Percentiles rank a stretch among this genome's conserved stretches.
phyloP scores from a whole-genome alignment of 2,113 vertebrate species.

The Oryzias woworae region DNA sequence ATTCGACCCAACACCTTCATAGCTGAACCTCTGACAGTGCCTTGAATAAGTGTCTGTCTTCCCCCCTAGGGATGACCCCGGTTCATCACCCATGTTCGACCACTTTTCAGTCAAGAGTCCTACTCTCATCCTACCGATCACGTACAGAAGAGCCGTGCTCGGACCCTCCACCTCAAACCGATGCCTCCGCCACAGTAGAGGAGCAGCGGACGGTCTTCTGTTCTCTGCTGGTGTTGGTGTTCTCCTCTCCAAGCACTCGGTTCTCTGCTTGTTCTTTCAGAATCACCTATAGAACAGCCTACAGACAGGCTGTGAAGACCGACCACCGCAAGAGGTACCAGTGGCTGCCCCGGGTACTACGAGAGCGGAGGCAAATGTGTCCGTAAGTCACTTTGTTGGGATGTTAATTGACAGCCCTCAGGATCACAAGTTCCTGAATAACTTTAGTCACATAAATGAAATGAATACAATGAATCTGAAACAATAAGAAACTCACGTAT shows the following conservation, averaged over 20 bases:
- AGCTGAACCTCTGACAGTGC: background rate
- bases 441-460: too few relatives aligned
- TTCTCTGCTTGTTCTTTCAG: constrained; percentile 62
- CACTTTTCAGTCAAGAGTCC: constrained; percentile 85
- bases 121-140: constrained; percentile 83
- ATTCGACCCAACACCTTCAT: too few relatives aligned
- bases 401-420: background rate
- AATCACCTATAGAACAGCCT: constrained; percentile 88
- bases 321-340: constrained; percentile 84
- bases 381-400: constrained; percentile 81
- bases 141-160: constrained; percentile 78
- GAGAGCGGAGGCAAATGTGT: constrained; percentile 86
- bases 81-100: too few relatives aligned
- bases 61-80: too few relatives aligned
- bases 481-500: too few relatives aligned
- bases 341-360: constrained; percentile 90
- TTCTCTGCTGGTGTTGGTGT: constrained; percentile 15
- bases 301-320: constrained; percentile 84
- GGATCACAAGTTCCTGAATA: background rate
- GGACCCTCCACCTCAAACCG: constrained; percentile 65
- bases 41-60: background rate
- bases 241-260: background rate
- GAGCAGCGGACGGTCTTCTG: background rate
- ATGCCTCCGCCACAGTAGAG: constrained; percentile 85
- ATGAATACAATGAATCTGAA: too few relatives aligned